A percentile compares a stretch with the other conserved stretches of the same genome.
These are phyloP conservation scores for Thumatha senex DNA, from an alignment of 2,888 invertebrate species.

Conservation along the genomic window DNA sequence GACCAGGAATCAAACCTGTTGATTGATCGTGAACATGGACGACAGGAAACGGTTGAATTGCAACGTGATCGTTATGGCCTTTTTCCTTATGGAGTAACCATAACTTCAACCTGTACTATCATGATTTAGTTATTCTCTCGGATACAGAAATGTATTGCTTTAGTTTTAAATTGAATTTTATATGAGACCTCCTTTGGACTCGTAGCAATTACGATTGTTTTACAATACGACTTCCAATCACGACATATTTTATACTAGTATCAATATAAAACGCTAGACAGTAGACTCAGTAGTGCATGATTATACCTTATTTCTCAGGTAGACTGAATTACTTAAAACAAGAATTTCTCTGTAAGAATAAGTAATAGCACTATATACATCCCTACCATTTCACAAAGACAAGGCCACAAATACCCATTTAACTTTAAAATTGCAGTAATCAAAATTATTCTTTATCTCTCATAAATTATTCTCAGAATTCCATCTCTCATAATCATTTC, in stretches of 20 bases:
- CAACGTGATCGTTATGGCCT: slow-evolving; percentile 17
- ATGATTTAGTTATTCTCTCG: slow-evolving; percentile 11
- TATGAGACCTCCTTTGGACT: background rate
- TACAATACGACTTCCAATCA: slow-evolving; percentile 1
- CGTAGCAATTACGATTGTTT: background rate
- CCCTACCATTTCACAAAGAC: too few species aligned
- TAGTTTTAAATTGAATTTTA: slow-evolving; percentile 8
- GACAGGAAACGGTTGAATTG: slow-evolving; percentile 28
- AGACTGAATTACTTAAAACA: slow-evolving; percentile 11
- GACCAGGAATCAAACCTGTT: slow-evolving; percentile 27
- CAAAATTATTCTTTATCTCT: too few species aligned
- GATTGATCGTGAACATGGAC: slow-evolving; percentile 34
- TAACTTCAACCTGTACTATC: slow-evolving; percentile 11
- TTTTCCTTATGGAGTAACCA: slow-evolving; percentile 17
- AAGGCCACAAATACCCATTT: too few species aligned
- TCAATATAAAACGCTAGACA: background rate
- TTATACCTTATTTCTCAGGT: slow-evolving; percentile 3
- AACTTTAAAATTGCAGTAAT: too few species aligned
- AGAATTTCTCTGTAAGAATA: slow-evolving; percentile 23
- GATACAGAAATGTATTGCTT: slow-evolving; percentile 9
- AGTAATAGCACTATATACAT: too few species aligned
- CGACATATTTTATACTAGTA: slow-evolving; percentile 17
- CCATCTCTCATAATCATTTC: slow-evolving; percentile 47
- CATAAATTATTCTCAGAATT: too few species aligned
- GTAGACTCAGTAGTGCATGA: too few species aligned